Evolutionary conservation across 2,797 vertebrate genomes (phyloP).

Genomic region (Sorex maritimensis): DNA sequence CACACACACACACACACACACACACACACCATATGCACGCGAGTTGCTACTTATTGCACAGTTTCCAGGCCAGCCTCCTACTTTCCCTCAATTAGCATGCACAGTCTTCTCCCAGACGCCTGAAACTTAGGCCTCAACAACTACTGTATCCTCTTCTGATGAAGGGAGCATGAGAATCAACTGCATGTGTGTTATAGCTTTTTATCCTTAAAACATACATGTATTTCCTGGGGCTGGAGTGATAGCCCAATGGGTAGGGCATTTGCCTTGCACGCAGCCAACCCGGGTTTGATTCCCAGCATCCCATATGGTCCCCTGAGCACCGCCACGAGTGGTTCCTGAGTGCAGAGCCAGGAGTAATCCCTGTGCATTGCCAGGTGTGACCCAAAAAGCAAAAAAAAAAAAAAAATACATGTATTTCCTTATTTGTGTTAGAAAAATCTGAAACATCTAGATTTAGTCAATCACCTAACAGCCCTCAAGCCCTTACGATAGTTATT

Average conservation of each 20-base stretch:
- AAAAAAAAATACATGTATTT: not conserved
- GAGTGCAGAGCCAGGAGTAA: too few relatives aligned
- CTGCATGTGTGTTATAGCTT: not conserved
- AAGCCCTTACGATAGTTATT: not conserved
- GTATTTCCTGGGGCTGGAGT: not conserved
- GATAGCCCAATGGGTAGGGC: too few relatives aligned
- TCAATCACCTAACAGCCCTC: not conserved
- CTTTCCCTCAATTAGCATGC: not conserved
- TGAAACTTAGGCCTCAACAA: not conserved
- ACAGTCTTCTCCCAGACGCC: not conserved
- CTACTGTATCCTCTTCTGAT: not conserved
- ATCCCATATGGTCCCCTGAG: too few relatives aligned
- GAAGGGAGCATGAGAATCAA: not conserved
- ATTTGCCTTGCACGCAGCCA: too few relatives aligned
- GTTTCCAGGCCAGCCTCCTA: not conserved
- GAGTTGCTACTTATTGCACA: not conserved
- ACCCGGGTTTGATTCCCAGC: too few relatives aligned
- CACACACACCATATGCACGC: too few relatives aligned
- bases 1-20: too few relatives aligned
- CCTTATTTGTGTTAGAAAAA: slow-evolving; percentile 10
- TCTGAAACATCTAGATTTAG: not conserved
- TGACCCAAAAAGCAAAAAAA: too few relatives aligned
- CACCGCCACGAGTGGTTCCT: too few relatives aligned
- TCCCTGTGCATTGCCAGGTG: too few relatives aligned
- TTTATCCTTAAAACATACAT: not conserved